phyloP scores from a whole-genome alignment of 2,797 vertebrate species.

The Gorsachius magnificus region DNA sequence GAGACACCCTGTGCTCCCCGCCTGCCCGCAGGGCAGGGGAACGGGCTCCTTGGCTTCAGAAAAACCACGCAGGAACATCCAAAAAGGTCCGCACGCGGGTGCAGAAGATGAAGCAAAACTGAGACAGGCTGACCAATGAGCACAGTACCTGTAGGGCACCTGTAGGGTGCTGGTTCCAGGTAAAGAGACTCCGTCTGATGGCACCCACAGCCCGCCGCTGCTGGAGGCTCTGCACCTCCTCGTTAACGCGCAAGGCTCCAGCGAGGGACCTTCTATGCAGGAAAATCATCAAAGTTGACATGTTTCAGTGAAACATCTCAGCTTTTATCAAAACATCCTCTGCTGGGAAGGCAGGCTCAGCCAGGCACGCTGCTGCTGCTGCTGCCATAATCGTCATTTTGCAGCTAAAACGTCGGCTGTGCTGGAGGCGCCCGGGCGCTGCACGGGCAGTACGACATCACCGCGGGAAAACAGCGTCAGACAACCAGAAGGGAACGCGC shows the following conservation, averaged over 20 bases:
- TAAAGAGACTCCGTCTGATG: not conserved
- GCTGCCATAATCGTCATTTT: not conserved
- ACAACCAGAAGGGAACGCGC: not conserved
- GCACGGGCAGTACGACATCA: rapidly evolving
- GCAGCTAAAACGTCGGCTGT: not conserved
- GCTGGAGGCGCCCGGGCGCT: rapidly evolving
- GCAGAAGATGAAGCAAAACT: not conserved
- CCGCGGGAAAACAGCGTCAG: rapidly evolving
- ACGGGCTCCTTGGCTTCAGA: not conserved
- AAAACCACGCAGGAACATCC: not conserved
- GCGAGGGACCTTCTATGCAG: rapidly evolving
- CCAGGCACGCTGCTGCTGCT: not conserved
- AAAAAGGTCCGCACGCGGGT: not conserved
- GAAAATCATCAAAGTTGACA: not conserved
- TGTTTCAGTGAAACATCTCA: not conserved
- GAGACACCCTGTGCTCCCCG: not conserved
- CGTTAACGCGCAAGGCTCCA: rapidly evolving
- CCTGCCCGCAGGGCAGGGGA: not conserved
- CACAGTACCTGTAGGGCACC: too few species aligned
- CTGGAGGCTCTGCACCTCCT: not conserved
- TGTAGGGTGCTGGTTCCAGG: not conserved
- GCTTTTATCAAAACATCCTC: not conserved
- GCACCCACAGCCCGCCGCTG: not conserved
- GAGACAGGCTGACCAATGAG: not conserved
- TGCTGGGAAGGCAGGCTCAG: not conserved